These are phyloP conservation scores for Drosophila parvula DNA, from an alignment of 1,140 invertebrate genomes.

Conservation along the genomic window DNA sequence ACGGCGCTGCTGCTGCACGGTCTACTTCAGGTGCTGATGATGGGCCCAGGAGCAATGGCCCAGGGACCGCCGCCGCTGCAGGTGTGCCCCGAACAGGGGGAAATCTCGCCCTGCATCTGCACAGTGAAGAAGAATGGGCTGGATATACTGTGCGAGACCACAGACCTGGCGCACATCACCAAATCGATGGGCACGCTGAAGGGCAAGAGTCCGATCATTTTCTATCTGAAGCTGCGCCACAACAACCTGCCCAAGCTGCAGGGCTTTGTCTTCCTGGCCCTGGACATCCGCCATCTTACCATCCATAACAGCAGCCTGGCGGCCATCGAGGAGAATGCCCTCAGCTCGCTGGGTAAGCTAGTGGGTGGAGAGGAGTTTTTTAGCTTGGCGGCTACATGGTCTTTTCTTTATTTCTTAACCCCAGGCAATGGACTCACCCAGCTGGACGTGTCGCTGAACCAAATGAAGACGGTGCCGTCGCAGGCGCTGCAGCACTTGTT, in stretches of 20 bases:
- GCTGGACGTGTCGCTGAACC: constrained; percentile 92
- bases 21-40: constrained; percentile 26
- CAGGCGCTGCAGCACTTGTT: constrained; percentile 91
- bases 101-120: constrained; percentile 92
- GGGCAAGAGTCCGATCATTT: constrained; percentile 90
- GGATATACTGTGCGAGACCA: constrained; percentile 93
- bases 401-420: background rate
- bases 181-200: constrained; percentile 91
- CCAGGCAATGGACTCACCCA: constrained; percentile 92
- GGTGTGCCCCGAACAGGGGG: constrained; percentile 89
- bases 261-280: constrained; percentile 92
- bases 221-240: constrained; percentile 93
- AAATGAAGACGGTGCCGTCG: constrained; percentile 90
- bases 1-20: constrained; percentile 24
- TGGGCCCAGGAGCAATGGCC: constrained; percentile 23
- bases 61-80: constrained; percentile 84
- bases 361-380: constrained; percentile 10
- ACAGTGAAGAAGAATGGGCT: constrained; percentile 93
- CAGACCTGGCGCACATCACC: constrained; percentile 89
- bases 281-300: constrained; percentile 93
- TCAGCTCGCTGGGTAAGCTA: constrained; percentile 91
- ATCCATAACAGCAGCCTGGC: constrained; percentile 94
- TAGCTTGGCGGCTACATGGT: too few species aligned
- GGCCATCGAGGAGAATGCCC: constrained; percentile 92
- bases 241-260: constrained; percentile 92